These are phyloP conservation scores for Benthosema pterotum DNA, from an alignment of 2,797 vertebrate genomes.

Conservation along the genomic window DNA sequence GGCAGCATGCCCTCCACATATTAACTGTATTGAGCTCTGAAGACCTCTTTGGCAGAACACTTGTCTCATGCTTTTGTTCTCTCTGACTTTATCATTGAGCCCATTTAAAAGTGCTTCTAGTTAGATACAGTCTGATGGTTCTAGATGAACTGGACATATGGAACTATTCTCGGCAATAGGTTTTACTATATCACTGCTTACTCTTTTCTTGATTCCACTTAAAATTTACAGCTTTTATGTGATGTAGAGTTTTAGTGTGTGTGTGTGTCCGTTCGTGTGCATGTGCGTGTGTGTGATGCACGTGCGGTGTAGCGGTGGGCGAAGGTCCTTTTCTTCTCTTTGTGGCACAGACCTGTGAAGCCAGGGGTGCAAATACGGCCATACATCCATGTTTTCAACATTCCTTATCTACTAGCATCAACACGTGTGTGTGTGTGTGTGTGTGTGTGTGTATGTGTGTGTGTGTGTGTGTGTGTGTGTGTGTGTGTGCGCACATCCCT, in stretches of 20 bases:
- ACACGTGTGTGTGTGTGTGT: no score
- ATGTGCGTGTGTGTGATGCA: no score
- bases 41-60: conserved; percentile 46
- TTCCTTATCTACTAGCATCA: no score
- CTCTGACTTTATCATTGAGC: conserved; percentile 60
- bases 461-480: no score
- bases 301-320: no score
- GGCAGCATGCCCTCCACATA: conserved; percentile 52
- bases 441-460: no score
- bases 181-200: conserved; percentile 40
- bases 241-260: conserved; percentile 22
- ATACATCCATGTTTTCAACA: no score
- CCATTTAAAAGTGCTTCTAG: conserved; percentile 66
- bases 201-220: conserved; percentile 12
- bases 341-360: no score
- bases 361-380: no score
- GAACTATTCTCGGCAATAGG: conserved; percentile 37
- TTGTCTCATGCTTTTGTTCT: conserved; percentile 32
- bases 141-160: conserved; percentile 61
- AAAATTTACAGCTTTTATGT: conserved; percentile 22
- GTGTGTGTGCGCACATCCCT: no score
- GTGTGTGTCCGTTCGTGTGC: no score
- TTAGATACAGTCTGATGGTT: conserved; percentile 49
- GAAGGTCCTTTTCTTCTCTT: no score
- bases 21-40: conserved; percentile 60